Conservation (phyloP, 2,113 vertebrate genomes). For the Todiramphus saurophagus region DNA sequence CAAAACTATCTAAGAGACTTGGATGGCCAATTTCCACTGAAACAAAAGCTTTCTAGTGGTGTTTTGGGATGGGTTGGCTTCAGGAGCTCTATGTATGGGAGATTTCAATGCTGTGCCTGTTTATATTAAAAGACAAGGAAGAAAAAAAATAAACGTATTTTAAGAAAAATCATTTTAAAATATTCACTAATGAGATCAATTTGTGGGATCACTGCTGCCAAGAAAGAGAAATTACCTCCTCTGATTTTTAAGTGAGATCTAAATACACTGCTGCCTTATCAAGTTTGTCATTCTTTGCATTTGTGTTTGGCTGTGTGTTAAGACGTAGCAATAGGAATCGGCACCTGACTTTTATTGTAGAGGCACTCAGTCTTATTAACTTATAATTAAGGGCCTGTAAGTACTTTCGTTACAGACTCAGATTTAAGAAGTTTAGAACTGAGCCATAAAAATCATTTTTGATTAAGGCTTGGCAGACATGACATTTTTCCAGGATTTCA, state of each 20-base stretch:
- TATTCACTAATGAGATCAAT: background rate
- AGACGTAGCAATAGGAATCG: background rate
- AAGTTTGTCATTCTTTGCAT: background rate
- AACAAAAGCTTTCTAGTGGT: background rate
- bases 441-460: conserved; percentile 22
- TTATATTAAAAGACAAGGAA: background rate
- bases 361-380: background rate
- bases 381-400: conserved; percentile 21
- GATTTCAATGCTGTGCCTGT: background rate
- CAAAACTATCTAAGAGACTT: background rate
- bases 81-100: background rate
- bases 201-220: background rate
- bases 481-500: background rate
- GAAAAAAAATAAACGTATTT: background rate
- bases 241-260: background rate
- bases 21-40: background rate
- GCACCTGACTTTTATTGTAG: background rate
- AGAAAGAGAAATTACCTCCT: background rate
- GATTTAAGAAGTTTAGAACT: conserved; percentile 2
- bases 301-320: background rate
- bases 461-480: background rate
- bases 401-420: conserved; percentile 7
- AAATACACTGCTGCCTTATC: background rate
- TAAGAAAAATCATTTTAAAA: background rate
- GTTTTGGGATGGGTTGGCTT: background rate